phyloP scores from a whole-genome alignment of 2,888 invertebrate species.

The Hypomecis punctinalis region DNA sequence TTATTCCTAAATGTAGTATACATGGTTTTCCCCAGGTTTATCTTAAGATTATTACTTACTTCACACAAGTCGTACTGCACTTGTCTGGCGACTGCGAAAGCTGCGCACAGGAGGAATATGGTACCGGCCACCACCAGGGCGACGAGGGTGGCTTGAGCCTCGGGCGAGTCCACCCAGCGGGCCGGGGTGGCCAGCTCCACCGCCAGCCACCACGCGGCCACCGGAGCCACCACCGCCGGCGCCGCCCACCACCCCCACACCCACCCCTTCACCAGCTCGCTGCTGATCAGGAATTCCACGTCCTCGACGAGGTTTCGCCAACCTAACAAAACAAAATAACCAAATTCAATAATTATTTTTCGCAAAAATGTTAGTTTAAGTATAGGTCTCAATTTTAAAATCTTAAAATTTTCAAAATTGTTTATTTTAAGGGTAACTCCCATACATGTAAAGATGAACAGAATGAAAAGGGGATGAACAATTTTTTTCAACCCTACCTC shows the following conservation, averaged over 20 bases:
- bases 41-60: too few relatives aligned
- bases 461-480: too few relatives aligned
- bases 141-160: conserved; percentile 46
- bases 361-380: too few relatives aligned
- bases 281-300: conserved; percentile 67
- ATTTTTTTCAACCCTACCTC: too few relatives aligned
- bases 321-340: conserved; percentile 52
- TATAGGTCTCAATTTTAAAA: too few relatives aligned
- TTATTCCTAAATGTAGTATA: too few relatives aligned
- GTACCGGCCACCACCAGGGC: conserved; percentile 43
- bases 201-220: conserved; percentile 65
- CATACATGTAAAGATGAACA: too few relatives aligned
- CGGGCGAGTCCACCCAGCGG: conserved; percentile 56
- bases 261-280: conserved; percentile 59
- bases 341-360: too few relatives aligned
- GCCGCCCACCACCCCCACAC: conserved; percentile 65
- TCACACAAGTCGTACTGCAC: conserved; percentile 66
- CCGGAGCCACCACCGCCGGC: conserved; percentile 53
- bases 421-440: too few relatives aligned
- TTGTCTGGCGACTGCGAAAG: conserved; percentile 61
- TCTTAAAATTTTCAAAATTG: too few relatives aligned
- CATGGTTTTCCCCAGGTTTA: too few relatives aligned
- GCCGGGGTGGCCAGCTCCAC: conserved; percentile 35
- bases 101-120: conserved; percentile 53
- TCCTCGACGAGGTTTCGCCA: conserved; percentile 69